A percentile compares a stretch with the other conserved stretches of the same genome.
phyloP scores from a whole-genome alignment of 2,797 vertebrate species.

The Rhinophrynus dorsalis region DNA sequence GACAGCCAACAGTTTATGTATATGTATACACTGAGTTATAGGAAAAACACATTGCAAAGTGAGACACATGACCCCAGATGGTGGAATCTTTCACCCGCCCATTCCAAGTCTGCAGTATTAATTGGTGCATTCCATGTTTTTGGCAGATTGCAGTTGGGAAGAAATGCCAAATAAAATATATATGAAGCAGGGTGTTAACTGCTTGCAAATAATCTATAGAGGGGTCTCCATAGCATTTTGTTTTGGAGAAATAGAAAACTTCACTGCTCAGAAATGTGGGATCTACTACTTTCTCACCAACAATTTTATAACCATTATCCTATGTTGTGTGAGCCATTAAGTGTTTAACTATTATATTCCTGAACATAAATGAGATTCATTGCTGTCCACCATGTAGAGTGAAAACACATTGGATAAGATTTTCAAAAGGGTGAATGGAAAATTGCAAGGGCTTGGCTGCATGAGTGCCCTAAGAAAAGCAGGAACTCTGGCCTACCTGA shows the following conservation, averaged over 20 bases:
- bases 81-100: background rate
- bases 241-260: constrained; percentile 28
- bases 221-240: constrained; percentile 14
- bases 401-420: no score
- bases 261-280: constrained; percentile 3
- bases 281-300: background rate
- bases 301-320: background rate
- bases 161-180: constrained; percentile 26
- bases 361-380: no score
- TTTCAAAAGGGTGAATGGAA: no score
- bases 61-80: no score
- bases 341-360: background rate
- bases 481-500: background rate
- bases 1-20: no score
- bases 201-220: constrained; percentile 29
- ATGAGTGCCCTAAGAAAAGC: background rate
- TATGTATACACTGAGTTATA: no score
- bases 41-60: no score
- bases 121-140: constrained; percentile 20
- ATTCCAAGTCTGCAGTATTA: constrained; percentile 20
- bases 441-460: no score
- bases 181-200: constrained; percentile 27
- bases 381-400: no score
- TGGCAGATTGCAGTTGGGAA: constrained; percentile 21
- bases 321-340: background rate